phyloP scores from a whole-genome alignment of 2,797 vertebrate genomes.

The Benthosema pterotum region DNA sequence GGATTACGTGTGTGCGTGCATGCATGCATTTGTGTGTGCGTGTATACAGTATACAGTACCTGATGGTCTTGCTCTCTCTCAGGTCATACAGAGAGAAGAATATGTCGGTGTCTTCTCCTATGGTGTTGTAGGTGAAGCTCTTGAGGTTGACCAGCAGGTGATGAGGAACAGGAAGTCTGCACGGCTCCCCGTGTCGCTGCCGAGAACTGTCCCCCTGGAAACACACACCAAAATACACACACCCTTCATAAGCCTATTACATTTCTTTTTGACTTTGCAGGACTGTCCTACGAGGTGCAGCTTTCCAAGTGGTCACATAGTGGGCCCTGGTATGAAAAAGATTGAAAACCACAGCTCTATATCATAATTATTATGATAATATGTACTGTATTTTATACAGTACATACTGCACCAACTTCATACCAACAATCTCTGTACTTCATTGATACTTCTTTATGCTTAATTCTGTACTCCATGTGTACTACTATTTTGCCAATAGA shows the following conservation, averaged over 20 bases:
- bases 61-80: constrained; percentile 92
- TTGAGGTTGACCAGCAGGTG: constrained; percentile 94
- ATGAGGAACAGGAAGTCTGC: constrained; percentile 87
- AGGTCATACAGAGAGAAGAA: constrained; percentile 93
- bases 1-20: too few species aligned
- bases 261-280: too few species aligned
- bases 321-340: too few species aligned
- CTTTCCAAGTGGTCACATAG: too few species aligned
- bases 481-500: not conserved
- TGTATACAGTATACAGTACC: constrained; percentile 79
- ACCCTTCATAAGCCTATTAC: too few species aligned
- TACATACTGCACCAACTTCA: not conserved
- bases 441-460: not conserved
- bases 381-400: too few species aligned
- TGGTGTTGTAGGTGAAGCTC: constrained; percentile 95
- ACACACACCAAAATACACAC: not conserved
- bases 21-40: too few species aligned
- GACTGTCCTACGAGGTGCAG: too few species aligned
- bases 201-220: constrained; percentile 83
- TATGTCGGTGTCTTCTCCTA: constrained; percentile 92
- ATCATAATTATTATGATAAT: too few species aligned
- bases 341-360: not conserved
- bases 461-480: not conserved
- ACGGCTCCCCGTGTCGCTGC: constrained; percentile 85
- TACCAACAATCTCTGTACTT: not conserved